These are phyloP conservation scores for Vanessa cardui DNA, from an alignment of 2,888 invertebrate species.

Conservation along the genomic window DNA sequence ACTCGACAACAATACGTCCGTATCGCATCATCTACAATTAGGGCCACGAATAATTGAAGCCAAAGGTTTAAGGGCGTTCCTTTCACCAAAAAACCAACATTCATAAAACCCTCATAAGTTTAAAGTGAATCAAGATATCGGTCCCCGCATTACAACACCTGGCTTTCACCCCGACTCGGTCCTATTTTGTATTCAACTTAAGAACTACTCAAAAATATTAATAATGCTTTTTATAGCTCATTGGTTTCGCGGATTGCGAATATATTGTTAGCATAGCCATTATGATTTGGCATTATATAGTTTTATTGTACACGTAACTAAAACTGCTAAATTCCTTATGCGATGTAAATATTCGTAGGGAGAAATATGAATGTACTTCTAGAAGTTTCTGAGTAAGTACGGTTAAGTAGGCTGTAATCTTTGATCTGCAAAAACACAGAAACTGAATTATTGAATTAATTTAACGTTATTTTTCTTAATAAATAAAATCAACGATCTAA, in stretches of 20 bases:
- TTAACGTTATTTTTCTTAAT: neutral
- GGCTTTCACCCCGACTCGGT: constrained; percentile 68
- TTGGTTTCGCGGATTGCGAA: constrained; percentile 61
- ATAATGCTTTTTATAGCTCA: constrained; percentile 70
- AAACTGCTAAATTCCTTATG: constrained; percentile 28
- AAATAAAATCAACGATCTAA: neutral
- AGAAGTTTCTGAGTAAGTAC: constrained; percentile 6
- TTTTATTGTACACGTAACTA: constrained; percentile 48
- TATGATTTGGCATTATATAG: constrained; percentile 56
- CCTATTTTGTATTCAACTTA: constrained; percentile 54
- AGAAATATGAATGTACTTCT: constrained; percentile 22
- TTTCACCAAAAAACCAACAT: constrained; percentile 65
- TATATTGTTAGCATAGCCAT: constrained; percentile 49
- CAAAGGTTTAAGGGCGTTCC: constrained; percentile 70
- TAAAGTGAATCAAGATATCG: constrained; percentile 79
- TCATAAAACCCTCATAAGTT: constrained; percentile 72
- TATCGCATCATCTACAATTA: constrained; percentile 82
- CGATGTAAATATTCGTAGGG: constrained; percentile 10
- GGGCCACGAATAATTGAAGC: constrained; percentile 80
- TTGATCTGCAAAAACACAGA: neutral
- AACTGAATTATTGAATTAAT: neutral
- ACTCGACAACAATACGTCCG: constrained; percentile 64
- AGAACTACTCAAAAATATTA: constrained; percentile 67
- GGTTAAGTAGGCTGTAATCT: constrained; percentile 21
- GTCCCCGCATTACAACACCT: constrained; percentile 62